Evolutionary conservation across 2,797 vertebrate species (phyloP), one percentile per base, ranked within the genome.

Genomic region (Euthynnus affinis): DNA sequence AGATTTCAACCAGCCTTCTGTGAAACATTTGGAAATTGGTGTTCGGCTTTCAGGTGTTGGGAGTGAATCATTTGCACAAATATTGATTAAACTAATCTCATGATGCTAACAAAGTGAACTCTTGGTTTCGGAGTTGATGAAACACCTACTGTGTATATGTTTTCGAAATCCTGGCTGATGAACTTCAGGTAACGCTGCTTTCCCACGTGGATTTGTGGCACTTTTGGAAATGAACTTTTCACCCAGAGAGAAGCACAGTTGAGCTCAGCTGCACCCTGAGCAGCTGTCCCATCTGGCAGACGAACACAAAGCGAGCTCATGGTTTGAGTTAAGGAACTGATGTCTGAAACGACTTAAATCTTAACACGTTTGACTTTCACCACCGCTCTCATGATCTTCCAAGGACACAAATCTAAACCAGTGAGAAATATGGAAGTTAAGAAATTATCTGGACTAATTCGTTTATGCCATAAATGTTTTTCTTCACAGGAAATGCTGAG

Each of bases 271-370:
- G 84, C 85, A 67, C 58, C 74, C 74, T 3, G 59, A 89, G 83
- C 87, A 88, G 85, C 89, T 87, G 89, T 84, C 76, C 71, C 91
- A 90, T 87, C 87, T 93, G 92, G 89, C 74, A 80, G 64, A 81
- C n/a, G 15, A 85, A 73, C 73, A 74, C 71, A 78, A 67, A 88
- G 82, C 64, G 8, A 71, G 76, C 76, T 88, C 83, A 84, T 79
- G 88, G 81, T 88, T 86, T 72, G 74, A 40, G 57, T 92, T 90
- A 81, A 62, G 58, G 37, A 80, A 71, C 74, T 37, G 71, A 72
- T 70, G 80, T 82, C 83, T 82, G 85, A 84, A 76, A 85, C 52
- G 37, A 78, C 84, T 90, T 77, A 66, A 81, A 81, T 79, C 78
- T 75, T 56, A 87, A 88, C 82, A 55, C 48, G 14, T 85, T 80